Percentiles rank a stretch among this genome's conserved stretches.
Conservation (phyloP, 2,113 vertebrate species). For the Salvelinus namaycush region DNA sequence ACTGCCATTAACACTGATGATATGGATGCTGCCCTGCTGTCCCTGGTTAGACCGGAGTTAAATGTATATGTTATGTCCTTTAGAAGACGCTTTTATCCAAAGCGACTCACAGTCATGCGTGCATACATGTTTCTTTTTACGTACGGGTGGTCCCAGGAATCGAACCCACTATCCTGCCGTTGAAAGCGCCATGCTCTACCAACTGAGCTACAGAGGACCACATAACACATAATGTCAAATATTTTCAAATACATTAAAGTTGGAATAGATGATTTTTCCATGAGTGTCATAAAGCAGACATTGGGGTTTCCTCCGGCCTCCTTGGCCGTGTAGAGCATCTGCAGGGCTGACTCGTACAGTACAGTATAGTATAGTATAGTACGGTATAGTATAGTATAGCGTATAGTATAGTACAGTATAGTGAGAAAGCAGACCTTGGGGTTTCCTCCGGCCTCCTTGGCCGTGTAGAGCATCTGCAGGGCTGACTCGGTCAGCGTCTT, state of each 20-base stretch:
- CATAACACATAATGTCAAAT: background rate
- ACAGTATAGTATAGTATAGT: conserved; percentile 75
- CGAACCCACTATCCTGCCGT: no score
- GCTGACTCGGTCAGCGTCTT: conserved; percentile 94
- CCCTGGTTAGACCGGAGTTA: no score
- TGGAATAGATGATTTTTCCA: background rate
- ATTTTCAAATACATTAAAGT: no score
- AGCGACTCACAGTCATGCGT: no score
- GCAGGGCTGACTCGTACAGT: conserved; percentile 86
- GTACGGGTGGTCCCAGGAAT: no score
- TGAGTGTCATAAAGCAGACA: conserved; percentile 52
- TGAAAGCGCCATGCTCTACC: no score
- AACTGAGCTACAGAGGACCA: background rate
- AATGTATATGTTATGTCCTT: no score
- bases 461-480: conserved; percentile 94
- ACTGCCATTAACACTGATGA: background rate
- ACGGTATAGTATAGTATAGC: no score
- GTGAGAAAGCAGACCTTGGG: conserved; percentile 57
- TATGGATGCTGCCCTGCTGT: background rate
- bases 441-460: conserved; percentile 89
- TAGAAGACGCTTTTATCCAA: no score
- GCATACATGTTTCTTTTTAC: no score
- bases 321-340: conserved; percentile 96
- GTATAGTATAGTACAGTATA: background rate
- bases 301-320: conserved; percentile 80